Evolutionary conservation across 1,140 invertebrate species (phyloP).

Genomic region (Leptinotarsa defecta): DNA sequence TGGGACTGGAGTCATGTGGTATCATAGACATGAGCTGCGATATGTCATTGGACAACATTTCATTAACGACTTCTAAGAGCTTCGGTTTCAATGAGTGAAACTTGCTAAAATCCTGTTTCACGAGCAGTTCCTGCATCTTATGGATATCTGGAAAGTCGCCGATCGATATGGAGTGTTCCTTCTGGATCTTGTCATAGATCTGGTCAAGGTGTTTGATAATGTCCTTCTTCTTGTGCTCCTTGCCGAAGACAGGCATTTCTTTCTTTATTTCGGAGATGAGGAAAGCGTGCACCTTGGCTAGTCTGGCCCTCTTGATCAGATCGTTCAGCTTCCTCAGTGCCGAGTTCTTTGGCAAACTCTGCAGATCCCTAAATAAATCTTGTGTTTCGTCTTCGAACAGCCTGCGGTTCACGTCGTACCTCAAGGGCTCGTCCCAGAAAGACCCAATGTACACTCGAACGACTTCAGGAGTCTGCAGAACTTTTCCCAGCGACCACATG

Average conservation of each 20-base stretch:
- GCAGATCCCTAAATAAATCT: constrained; percentile 76
- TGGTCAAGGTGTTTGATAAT: constrained; percentile 77
- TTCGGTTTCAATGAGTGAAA: constrained; percentile 73
- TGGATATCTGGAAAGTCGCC: constrained; percentile 79
- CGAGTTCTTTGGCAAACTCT: constrained; percentile 75
- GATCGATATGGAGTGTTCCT: constrained; percentile 71
- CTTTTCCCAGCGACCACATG: constrained; percentile 82
- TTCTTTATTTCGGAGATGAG: constrained; percentile 75
- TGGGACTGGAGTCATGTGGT: constrained; percentile 61
- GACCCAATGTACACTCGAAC: constrained; percentile 80
- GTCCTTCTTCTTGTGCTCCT: constrained; percentile 82
- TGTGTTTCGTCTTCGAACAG: constrained; percentile 78
- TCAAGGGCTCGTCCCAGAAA: constrained; percentile 78
- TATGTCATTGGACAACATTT: constrained; percentile 78
- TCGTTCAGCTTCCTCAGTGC: constrained; percentile 80
- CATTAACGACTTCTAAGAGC: constrained; percentile 73
- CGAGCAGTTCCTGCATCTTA: constrained; percentile 77
- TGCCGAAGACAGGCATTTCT: constrained; percentile 70
- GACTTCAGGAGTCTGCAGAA: constrained; percentile 77
- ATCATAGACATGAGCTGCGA: constrained; percentile 73
- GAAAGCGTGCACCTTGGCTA: constrained; percentile 84
- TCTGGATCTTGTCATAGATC: constrained; percentile 73
- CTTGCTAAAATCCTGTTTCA: constrained; percentile 77
- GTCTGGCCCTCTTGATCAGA: constrained; percentile 75
- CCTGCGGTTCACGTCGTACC: constrained; percentile 63